These are phyloP conservation scores for Eulemur rufifrons DNA, from an alignment of 2,113 vertebrate genomes.

Conservation along the genomic window DNA sequence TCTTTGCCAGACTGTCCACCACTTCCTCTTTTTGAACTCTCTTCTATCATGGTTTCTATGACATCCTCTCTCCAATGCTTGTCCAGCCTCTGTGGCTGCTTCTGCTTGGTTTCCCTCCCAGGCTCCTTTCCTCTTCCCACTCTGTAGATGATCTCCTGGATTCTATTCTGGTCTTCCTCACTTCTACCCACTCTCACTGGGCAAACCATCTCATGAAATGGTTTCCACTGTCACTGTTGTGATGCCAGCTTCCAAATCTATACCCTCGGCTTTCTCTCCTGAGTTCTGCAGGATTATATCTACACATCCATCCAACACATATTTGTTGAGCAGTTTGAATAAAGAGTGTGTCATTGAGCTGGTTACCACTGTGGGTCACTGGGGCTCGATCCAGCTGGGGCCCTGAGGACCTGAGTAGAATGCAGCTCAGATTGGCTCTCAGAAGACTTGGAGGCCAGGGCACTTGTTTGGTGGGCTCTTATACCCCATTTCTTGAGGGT, in stretches of 20 bases:
- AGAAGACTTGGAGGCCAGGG: background rate
- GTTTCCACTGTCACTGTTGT: background rate
- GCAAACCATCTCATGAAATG: background rate
- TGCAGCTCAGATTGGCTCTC: background rate
- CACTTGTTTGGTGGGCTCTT: background rate
- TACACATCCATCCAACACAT: background rate
- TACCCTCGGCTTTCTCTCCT: background rate
- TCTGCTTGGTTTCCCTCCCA: background rate
- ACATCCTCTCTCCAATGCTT: background rate
- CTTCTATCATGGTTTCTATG: background rate
- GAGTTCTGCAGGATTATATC: background rate
- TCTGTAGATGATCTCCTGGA: background rate
- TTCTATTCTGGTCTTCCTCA: slow-evolving; percentile 39
- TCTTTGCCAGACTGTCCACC: background rate
- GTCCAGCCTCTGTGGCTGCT: background rate
- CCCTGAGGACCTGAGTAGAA: background rate
- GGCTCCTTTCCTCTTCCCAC: background rate
- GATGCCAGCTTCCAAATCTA: background rate
- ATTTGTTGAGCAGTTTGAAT: background rate
- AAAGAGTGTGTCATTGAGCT: background rate
- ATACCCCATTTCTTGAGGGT: background rate
- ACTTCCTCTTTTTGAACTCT: background rate
- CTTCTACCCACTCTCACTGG: slow-evolving; percentile 6
- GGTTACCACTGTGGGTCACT: background rate
- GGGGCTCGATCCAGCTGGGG: background rate